Base-by-base conservation (phyloP, 2,888 invertebrate species). In the Dasysyrphus tricinctus region DNA sequence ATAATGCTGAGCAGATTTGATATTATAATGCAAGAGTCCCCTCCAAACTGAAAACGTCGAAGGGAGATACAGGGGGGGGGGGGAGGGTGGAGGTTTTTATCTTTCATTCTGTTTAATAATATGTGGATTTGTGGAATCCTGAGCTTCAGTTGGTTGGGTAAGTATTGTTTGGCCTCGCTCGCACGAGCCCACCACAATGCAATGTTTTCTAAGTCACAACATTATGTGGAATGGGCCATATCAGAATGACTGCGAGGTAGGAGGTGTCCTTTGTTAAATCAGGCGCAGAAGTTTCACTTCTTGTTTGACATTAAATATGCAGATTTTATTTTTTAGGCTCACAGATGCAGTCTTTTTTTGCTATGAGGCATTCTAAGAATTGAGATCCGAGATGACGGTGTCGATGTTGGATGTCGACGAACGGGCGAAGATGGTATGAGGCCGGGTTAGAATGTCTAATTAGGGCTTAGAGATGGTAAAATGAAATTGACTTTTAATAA, bases 1-100 rank as follows among this genome's bases (percentile, higher is more conserved):
- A 88, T 88, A 88, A 88, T 88, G 88, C 79, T 80, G 88, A 85
- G 82, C 87, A 88, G 88, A 88, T 88, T 88, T 88, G 88, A 88
- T 87, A 84, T 86, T 81, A 87, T 84, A 88, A 88, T 87, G 88
- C 81, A 88, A 76, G 86, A 82, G 78, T 78, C 82, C 86, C 78
- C 69, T 39, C 51, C 39, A 16, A 29, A 7, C 14, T 49, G 49
- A 49, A 19, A 24, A 19, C 11, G 56, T 47, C 5, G n/a, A 29
- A 32, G 44, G 44, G 34, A 47, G 12, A 8, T 32, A 47, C 56
- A 42, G 39, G 80, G 32, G 74, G 63, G 54, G 29, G 32, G 32
- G 74, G 63, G 54, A 14, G 32, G 32, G 32, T n/a, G 11, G 16
- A 11, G 57, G 34, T 59, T 54, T 63, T 59, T 73, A 44, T 72